Conservation (phyloP, 2,113 vertebrate species). For the Lagopus leucura region DNA sequence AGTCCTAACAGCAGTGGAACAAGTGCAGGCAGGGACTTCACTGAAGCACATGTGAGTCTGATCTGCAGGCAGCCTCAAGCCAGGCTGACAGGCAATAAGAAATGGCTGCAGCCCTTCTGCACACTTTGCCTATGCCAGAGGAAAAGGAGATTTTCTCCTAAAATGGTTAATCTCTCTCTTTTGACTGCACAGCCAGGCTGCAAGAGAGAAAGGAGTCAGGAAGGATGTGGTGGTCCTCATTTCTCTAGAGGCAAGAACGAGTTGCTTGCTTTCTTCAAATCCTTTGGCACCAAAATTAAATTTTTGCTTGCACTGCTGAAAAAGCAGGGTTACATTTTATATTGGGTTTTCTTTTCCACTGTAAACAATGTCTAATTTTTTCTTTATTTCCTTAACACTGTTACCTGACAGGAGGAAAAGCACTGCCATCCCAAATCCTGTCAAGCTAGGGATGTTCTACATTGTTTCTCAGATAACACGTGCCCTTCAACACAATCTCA, state of each 20-base stretch:
- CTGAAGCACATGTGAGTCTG: fast-evolving
- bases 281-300: neutral
- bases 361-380: neutral
- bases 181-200: neutral
- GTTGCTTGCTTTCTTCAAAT: neutral
- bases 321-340: neutral
- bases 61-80: neutral
- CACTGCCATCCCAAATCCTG: neutral
- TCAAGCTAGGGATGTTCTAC: neutral
- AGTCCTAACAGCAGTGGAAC: neutral
- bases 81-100: neutral
- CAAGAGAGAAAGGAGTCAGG: neutral
- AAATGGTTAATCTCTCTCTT: neutral
- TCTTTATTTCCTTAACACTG: neutral
- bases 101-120: neutral
- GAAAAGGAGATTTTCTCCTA: neutral
- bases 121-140: neutral
- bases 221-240: neutral
- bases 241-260: neutral
- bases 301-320: neutral
- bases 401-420: neutral
- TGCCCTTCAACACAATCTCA: conserved; percentile 40
- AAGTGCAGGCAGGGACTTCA: neutral
- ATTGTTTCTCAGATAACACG: conserved; percentile 41
- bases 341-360: neutral